phyloP scores from a whole-genome alignment of 2,888 invertebrate species.

The Parnassius mnemosyne region DNA sequence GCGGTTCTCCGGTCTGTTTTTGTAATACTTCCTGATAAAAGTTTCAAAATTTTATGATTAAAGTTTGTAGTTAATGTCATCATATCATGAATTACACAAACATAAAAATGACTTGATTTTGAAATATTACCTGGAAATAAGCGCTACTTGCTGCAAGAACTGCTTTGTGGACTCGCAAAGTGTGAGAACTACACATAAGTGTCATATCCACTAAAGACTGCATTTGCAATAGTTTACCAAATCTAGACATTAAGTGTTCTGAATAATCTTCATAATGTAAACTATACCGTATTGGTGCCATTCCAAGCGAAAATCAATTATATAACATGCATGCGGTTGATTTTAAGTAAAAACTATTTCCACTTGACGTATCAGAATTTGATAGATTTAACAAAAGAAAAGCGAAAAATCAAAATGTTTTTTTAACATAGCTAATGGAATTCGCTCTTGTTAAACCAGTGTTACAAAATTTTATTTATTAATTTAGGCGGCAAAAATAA shows the following conservation, averaged over 20 bases:
- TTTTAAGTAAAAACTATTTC: constrained; percentile 1
- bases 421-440: constrained; percentile 31
- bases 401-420: constrained; percentile 38
- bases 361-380: constrained; percentile 26
- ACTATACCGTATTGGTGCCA: constrained; percentile 80
- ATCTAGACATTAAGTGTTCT: constrained; percentile 83
- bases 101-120: background rate
- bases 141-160: constrained; percentile 87
- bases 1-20: constrained; percentile 79
- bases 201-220: constrained; percentile 88
- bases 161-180: constrained; percentile 86
- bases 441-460: constrained; percentile 12
- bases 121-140: constrained; percentile 83
- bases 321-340: constrained; percentile 9
- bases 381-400: constrained; percentile 40
- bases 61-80: background rate
- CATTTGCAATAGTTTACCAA: constrained; percentile 86
- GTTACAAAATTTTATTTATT: constrained; percentile 1
- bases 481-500: too few relatives aligned
- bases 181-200: constrained; percentile 87
- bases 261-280: constrained; percentile 86
- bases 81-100: background rate
- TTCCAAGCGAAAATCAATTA: constrained; percentile 34
- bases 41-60: background rate
- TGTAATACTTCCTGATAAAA: constrained; percentile 78